Base-by-base conservation (phyloP, 2,888 invertebrate species). In the Pseudococcus viburni region DNA sequence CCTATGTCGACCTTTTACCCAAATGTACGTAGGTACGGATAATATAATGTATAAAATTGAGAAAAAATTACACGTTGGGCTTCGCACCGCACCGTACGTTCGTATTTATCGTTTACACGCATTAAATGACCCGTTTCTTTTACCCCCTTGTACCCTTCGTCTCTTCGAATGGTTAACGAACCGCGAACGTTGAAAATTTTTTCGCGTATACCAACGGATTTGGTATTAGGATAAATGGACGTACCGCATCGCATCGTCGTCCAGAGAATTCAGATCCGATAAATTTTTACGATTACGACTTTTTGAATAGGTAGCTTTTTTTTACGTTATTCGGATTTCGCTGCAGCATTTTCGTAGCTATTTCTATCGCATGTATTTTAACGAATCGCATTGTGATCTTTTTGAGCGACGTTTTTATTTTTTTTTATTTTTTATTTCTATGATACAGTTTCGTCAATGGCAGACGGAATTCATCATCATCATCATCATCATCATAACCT, bases 381-480 rank as follows among this genome's bases (percentile, higher is more conserved):
- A 22, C 19, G 64, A 11, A 22, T 64, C 8, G 64, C 64, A 22
- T 22, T 33, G 33, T 85, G n/a, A 55, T 55, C 46, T 26, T 59
- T 59, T 64, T 19, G 39, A n/a, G 59, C 12, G 85, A 85, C 39
- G 8, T 51, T 85, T 42, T 42, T 1, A 9, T 22, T 84, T 84
- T 84, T 48, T 46, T 77, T 26, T 77, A 26, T 26, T 87, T 88
- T 46, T 84, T 64, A 80, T 42, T 42, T 88, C 26, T 84, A 15
- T 85, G n/a, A 84, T 64, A 39, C 55, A 88, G 88, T 88, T 42
- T 85, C 85, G 48, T 88, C 88, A 22, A 48, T 88, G 85, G 88
- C 85, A 85, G 88, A 88, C 39, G 88, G 88, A 85, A 85, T 85
- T 19, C 88, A 88, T 88, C 88, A 84, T 85, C 77, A 88, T 85